Evolutionary conservation across 2,797 vertebrate species (phyloP).

Genomic region (Protosalanx chinensis): DNA sequence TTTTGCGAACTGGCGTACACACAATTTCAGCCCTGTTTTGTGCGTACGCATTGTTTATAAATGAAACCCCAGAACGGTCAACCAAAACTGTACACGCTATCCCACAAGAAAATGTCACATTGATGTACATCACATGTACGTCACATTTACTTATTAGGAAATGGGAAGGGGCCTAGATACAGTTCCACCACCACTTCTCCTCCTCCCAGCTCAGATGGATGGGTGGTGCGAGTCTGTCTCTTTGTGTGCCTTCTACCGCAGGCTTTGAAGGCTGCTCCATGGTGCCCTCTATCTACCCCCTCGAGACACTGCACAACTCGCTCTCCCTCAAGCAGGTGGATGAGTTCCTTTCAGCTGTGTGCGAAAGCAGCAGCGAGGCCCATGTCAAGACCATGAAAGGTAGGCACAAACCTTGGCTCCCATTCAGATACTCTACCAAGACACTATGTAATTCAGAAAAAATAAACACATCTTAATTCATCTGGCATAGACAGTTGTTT

Average conservation of each 20-base stretch:
- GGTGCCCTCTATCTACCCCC: conserved; percentile 95
- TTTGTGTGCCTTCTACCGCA: conserved; percentile 60
- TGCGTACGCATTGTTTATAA: no score
- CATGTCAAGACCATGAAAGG: conserved; percentile 82
- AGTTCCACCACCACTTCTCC: background rate
- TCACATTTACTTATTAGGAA: background rate
- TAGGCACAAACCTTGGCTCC: conserved; percentile 48
- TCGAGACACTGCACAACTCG: conserved; percentile 98
- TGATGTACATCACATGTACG: background rate
- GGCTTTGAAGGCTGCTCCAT: conserved; percentile 98
- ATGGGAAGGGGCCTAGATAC: background rate
- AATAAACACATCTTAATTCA: background rate
- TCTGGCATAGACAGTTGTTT: background rate
- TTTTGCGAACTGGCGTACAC: no score
- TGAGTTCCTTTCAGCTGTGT: conserved; percentile 87
- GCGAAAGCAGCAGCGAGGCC: conserved; percentile 80
- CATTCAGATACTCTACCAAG: background rate
- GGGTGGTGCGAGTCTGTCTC: conserved; percentile 34
- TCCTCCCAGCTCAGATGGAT: conserved; percentile 18
- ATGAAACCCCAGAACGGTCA: no score
- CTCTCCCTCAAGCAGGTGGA: conserved; percentile 95
- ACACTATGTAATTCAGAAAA: background rate
- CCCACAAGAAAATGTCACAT: background rate
- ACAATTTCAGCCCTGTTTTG: no score
- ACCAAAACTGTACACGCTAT: background rate